Conservation (phyloP, 2,113 vertebrate species). For the Panthera uncia region DNA sequence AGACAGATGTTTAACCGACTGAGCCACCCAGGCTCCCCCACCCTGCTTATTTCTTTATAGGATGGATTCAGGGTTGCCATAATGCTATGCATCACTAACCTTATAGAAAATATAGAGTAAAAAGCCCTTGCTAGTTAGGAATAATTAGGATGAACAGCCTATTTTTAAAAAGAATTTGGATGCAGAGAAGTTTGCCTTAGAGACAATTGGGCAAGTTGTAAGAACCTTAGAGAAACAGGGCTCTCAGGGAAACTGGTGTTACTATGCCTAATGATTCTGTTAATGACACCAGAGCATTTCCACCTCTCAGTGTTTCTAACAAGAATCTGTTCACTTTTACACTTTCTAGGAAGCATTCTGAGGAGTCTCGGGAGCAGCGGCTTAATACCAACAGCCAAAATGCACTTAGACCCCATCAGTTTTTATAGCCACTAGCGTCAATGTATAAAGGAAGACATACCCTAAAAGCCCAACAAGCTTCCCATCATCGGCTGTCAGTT, state of each 20-base stretch:
- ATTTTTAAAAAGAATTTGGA: neutral
- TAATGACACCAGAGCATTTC: neutral
- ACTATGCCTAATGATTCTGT: neutral
- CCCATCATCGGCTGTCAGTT: neutral
- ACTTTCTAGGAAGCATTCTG: constrained; percentile 58
- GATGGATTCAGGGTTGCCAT: neutral
- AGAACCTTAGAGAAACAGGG: neutral
- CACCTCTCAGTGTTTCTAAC: neutral
- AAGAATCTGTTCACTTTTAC: neutral
- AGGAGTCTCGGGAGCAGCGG: neutral
- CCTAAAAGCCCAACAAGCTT: neutral
- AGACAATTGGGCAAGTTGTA: neutral
- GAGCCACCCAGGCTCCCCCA: too few species aligned
- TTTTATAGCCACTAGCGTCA: neutral
- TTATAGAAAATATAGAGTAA: constrained; percentile 2
- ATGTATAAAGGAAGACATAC: neutral
- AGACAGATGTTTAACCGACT: too few species aligned
- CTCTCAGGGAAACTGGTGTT: neutral
- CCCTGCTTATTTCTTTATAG: neutral
- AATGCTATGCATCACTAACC: neutral
- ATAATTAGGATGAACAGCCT: constrained; percentile 27
- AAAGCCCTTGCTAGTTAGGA: constrained; percentile 16
- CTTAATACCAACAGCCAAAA: constrained; percentile 19
- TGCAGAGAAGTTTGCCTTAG: neutral
- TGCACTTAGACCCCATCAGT: neutral